Percentiles rank a stretch among this genome's conserved stretches.
Evolutionary conservation across 2,113 vertebrate species (phyloP).

Genomic region (Eurystomus gularis): DNA sequence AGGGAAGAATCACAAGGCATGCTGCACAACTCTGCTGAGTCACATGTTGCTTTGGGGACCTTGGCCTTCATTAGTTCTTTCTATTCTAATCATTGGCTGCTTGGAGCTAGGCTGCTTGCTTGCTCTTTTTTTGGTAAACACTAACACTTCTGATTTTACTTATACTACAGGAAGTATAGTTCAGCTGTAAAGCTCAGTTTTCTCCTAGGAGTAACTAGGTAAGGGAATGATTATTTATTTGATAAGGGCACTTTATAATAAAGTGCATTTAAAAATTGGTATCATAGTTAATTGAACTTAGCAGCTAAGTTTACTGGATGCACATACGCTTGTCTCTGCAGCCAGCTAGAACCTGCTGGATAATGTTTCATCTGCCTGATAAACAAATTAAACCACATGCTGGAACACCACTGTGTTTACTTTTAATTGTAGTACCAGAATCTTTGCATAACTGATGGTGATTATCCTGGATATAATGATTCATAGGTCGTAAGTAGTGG

Average conservation of each 20-base stretch:
- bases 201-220: background rate
- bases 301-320: conserved; percentile 52
- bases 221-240: background rate
- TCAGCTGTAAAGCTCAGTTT: background rate
- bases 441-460: conserved; percentile 39
- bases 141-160: background rate
- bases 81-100: background rate
- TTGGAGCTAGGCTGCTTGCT: background rate
- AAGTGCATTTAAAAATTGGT: background rate
- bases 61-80: background rate
- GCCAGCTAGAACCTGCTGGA: conserved; percentile 70
- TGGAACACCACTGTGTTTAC: conserved; percentile 37
- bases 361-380: conserved; percentile 69
- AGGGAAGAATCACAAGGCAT: background rate
- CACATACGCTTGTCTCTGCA: conserved; percentile 5
- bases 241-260: conserved; percentile 11
- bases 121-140: background rate
- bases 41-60: background rate
- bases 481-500: background rate
- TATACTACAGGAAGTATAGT: background rate
- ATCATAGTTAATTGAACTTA: conserved; percentile 29
- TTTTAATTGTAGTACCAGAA: conserved; percentile 36
- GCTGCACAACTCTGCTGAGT: background rate
- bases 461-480: background rate
- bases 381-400: conserved; percentile 32